Percentiles rank a stretch among this genome's conserved stretches.
Evolutionary conservation across 2,888 invertebrate genomes (phyloP).

Genomic region (Drosophila histrio): DNA sequence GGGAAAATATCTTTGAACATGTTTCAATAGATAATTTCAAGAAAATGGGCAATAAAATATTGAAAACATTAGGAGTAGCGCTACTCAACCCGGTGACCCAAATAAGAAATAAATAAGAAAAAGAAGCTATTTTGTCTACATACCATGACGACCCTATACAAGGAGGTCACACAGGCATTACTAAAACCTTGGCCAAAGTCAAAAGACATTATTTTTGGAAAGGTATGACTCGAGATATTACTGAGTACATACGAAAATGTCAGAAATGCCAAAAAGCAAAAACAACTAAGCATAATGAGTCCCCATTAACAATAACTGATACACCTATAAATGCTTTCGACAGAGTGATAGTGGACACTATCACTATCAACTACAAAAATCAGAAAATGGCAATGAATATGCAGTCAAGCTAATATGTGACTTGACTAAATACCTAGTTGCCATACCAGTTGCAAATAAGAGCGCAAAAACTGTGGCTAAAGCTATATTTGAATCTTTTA

Average conservation of each 20-base stretch:
- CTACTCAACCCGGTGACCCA: constrained; percentile 9
- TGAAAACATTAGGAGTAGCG: constrained; percentile 1
- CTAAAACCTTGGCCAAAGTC: too few relatives aligned
- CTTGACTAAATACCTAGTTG: too few relatives aligned
- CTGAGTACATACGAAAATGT: constrained; percentile 7
- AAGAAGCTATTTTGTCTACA: constrained; percentile 1
- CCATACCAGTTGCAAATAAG: neutral
- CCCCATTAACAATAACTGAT: neutral
- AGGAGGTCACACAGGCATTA: too few relatives aligned
- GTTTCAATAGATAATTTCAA: neutral
- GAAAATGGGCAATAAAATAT: neutral
- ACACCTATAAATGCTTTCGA: neutral
- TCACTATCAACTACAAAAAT: neutral
- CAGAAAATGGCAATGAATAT: constrained; percentile 4
- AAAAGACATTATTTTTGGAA: too few relatives aligned
- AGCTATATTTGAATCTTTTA: constrained; percentile 1
- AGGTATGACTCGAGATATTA: too few relatives aligned
- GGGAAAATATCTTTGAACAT: neutral
- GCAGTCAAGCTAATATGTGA: too few relatives aligned
- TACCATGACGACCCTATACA: constrained; percentile 3
- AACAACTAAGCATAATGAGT: neutral
- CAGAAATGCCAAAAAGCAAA: constrained; percentile 3
- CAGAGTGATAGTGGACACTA: neutral
- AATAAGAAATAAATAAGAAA: neutral
- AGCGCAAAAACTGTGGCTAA: neutral